Evolutionary conservation across 2,888 invertebrate genomes (phyloP), one percentile per base, ranked within the genome.

Genomic region (Ethmia dodecea): DNA sequence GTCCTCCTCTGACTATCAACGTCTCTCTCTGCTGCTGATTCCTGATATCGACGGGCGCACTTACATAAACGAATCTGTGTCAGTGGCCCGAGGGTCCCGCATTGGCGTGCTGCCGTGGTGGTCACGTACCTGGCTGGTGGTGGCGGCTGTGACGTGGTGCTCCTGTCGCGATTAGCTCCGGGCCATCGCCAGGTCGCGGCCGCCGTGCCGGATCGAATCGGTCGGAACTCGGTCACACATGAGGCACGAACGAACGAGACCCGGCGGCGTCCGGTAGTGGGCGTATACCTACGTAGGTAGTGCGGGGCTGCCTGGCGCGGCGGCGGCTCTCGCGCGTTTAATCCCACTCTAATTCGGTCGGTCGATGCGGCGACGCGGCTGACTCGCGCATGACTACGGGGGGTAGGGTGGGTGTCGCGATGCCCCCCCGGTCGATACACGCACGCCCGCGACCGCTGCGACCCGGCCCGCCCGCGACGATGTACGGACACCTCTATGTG

Each of bases 261-360:
- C 53, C 60, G 59, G 36, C 35, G 30, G 44, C 49, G 56, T 45
- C 47, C 57, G 48, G 26, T 6, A 22, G 26, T 11, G 26, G 11
- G 26, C 26, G 26, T 26, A 22, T 12, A 26, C 26, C 11, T 26
- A 47, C 50, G 54, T 50, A 45, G 22, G 8, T 22, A 22, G 22
- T 22, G 22, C 22, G 45, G 49, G 51, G 55, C 57, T 55, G 63
- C 61, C 65, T 67, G 62, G 66, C 61, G 66, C 72, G 68, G 78
- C 77, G 83, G 87, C 87, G 67, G 65, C 74, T 68, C 73, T 77
- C 68, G 81, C 77, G 78, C 75, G 64, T 69, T 57, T 67, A 71
- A 55, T 63, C 55, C 57, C 47, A 57, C 55, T 60, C 53, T 52
- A 48, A 51, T 55, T 43, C 35, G 40, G 43, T 54, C 60, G 75